Conservation (phyloP, 2,113 vertebrate species). For the Passer montanus region DNA sequence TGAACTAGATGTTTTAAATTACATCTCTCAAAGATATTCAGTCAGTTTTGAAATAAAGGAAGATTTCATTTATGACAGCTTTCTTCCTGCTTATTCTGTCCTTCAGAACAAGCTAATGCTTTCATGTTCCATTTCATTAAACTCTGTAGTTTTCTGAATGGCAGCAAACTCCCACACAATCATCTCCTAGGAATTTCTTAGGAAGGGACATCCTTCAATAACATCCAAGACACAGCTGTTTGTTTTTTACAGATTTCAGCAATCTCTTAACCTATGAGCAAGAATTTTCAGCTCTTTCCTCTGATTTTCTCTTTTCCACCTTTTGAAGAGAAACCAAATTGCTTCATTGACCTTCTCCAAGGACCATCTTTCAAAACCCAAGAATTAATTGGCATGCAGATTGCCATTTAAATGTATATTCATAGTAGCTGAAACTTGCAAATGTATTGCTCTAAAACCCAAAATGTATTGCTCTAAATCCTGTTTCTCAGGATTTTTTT, state of each 20-base stretch:
- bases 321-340: neutral
- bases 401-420: neutral
- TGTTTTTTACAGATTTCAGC: neutral
- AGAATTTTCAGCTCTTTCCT: neutral
- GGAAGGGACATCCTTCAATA: neutral
- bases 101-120: neutral
- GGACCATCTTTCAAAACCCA: neutral
- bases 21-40: neutral
- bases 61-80: neutral
- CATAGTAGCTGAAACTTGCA: neutral
- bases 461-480: neutral
- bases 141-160: neutral
- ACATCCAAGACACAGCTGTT: neutral
- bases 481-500: neutral
- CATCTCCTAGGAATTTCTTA: neutral
- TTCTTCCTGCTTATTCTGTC: neutral
- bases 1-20: neutral
- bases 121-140: neutral
- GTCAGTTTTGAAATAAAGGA: neutral
- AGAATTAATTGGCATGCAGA: neutral
- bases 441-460: neutral
- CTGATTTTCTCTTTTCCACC: neutral
- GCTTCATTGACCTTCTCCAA: neutral
- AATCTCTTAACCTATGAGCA: neutral
- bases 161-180: neutral